These are phyloP conservation scores for Lysandra coridon DNA, from an alignment of 2,888 invertebrate species.

Conservation along the genomic window DNA sequence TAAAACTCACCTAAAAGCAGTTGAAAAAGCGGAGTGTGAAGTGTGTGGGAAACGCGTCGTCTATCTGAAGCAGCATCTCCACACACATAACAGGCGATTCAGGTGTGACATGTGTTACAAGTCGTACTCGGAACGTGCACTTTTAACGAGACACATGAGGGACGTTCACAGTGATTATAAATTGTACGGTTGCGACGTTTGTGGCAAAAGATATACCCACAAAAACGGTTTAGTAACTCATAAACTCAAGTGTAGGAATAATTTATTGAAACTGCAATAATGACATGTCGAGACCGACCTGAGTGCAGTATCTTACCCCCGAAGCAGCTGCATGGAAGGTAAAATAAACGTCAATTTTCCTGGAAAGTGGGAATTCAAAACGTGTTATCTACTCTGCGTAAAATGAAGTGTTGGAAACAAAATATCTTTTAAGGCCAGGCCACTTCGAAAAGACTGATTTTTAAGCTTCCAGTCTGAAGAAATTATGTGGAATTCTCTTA, in stretches of 20 bases:
- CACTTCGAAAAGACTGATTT: no score
- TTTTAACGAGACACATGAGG: conserved; percentile 43
- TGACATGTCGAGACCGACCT: neutral
- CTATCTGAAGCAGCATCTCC: conserved; percentile 1
- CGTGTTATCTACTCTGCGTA: no score
- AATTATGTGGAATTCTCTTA: no score
- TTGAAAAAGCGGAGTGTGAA: conserved; percentile 10
- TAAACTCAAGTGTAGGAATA: neutral
- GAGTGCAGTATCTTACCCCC: no score
- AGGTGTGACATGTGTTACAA: conserved; percentile 34
- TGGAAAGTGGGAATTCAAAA: no score
- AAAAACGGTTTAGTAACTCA: conserved; percentile 23
- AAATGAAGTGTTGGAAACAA: no score
- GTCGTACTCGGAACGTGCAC: conserved; percentile 39
- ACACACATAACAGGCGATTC: neutral
- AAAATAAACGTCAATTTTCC: no score
- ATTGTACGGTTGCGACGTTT: conserved; percentile 31
- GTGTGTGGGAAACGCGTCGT: neutral
- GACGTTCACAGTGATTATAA: conserved; percentile 29
- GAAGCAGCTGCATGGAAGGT: no score
- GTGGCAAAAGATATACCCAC: conserved; percentile 32
- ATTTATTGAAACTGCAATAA: neutral
- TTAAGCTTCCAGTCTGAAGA: no score
- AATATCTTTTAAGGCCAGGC: no score
- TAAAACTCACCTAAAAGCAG: neutral